phyloP scores from a whole-genome alignment of 2,888 invertebrate genomes.

The Phengaris arion region DNA sequence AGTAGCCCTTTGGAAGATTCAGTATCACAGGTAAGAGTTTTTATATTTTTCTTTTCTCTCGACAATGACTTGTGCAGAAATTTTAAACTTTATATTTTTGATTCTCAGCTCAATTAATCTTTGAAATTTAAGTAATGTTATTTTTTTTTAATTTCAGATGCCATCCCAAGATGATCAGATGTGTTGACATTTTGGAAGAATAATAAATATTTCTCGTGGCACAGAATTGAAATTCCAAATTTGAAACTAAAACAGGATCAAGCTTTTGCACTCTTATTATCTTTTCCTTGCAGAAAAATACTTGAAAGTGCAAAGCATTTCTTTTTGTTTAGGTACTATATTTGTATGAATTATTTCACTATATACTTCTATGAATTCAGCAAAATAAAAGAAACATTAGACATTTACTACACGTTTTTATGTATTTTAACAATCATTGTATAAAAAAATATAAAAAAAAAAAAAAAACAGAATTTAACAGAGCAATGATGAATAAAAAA shows the following conservation, averaged over 20 bases:
- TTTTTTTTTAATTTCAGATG: conserved; percentile 63
- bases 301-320: neutral
- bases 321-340: neutral
- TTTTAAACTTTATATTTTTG: neutral
- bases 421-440: neutral
- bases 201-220: neutral
- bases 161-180: conserved; percentile 72
- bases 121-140: neutral
- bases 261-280: neutral
- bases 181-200: conserved; percentile 56
- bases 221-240: neutral
- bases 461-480: neutral
- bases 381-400: neutral
- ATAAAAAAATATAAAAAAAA: neutral
- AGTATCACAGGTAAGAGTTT: conserved; percentile 52
- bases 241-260: neutral
- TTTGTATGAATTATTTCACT: conserved; percentile 7
- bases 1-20: conserved; percentile 65
- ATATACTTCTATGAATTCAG: conserved; percentile 33
- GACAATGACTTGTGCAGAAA: neutral
- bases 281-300: neutral
- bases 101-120: too few species aligned
- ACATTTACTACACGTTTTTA: neutral
- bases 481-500: neutral
- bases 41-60: neutral